Evolutionary conservation across 2,113 vertebrate genomes (phyloP), one percentile per base, ranked within the genome.

Genomic region (Dicaeum eximium): DNA sequence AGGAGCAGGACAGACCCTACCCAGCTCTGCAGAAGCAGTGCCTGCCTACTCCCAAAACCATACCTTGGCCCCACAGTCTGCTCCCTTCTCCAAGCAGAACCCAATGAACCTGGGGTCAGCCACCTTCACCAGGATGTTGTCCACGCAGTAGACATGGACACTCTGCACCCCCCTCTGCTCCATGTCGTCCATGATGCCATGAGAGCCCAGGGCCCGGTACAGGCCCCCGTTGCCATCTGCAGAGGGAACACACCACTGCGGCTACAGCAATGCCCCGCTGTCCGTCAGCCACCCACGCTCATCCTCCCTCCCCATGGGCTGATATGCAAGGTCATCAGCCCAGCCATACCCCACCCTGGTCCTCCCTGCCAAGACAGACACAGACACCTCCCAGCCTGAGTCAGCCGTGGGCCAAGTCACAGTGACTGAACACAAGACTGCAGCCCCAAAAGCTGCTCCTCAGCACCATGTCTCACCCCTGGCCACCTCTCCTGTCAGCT

Each of bases 11-110:
- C 37, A 69, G 33, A 85, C 3, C 6, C 27, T 30, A 56, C 6
- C 5, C 22, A 30, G 25, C 35, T 75, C 35, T 8, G n/a, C 22
- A 45, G n/a, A 75, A 86, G 72, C 6, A 1, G 12, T 35, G n/a
- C 24, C 30, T 62, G 35, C 28, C 45, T 14, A 4, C 9, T 14
- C 53, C 7, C 2, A 3, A 69, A 88, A 50, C 9, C 30, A 54
- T 96, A 99, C 99, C 99, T 99, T 99, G 35, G 99, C 99, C n/a
- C 99, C 99, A 31, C 99, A 99, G 88, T 99, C 99, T 0, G 99
- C 99, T 97, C 98, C 98, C 81, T 99, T 99, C 96, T 98, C 97
- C 92, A 99, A 94, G 96, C 99, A 99, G 97, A 99, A 99, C 11
- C 99, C 99, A 12, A 99, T 97, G 96, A 99, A 99, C 38, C 98